Evolutionary conservation across 1,140 invertebrate species (phyloP).

Genomic region (Protaetia brevitarsis): DNA sequence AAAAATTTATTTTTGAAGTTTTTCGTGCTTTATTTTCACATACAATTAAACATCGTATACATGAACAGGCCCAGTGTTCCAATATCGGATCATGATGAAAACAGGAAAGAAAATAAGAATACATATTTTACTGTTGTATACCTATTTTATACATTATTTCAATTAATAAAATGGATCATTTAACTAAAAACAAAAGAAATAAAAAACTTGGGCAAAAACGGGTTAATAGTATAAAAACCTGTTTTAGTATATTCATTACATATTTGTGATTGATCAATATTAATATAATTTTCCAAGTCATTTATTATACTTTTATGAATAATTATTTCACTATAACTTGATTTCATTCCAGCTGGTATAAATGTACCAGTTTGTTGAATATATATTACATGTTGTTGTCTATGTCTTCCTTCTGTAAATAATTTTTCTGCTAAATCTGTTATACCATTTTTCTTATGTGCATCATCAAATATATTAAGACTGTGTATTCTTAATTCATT

Average conservation of each 20-base stretch:
- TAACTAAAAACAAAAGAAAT: too few relatives aligned
- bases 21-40: too few relatives aligned
- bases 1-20: too few relatives aligned
- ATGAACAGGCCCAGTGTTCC: too few relatives aligned
- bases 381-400: neutral
- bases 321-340: neutral
- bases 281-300: neutral
- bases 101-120: too few relatives aligned
- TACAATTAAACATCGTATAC: too few relatives aligned
- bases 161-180: too few relatives aligned
- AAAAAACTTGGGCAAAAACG: too few relatives aligned
- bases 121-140: too few relatives aligned
- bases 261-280: neutral
- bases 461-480: neutral
- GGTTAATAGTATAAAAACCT: neutral
- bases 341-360: neutral
- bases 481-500: neutral
- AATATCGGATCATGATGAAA: too few relatives aligned
- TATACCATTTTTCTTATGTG: neutral
- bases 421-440: neutral
- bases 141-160: too few relatives aligned
- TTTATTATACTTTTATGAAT: neutral
- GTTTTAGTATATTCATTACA: neutral
- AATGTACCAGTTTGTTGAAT: neutral
- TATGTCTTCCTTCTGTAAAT: neutral